Evolutionary conservation across 1,140 invertebrate species (phyloP), one percentile per base, ranked within the genome.

Genomic region (Himalopsyche phryganea): DNA sequence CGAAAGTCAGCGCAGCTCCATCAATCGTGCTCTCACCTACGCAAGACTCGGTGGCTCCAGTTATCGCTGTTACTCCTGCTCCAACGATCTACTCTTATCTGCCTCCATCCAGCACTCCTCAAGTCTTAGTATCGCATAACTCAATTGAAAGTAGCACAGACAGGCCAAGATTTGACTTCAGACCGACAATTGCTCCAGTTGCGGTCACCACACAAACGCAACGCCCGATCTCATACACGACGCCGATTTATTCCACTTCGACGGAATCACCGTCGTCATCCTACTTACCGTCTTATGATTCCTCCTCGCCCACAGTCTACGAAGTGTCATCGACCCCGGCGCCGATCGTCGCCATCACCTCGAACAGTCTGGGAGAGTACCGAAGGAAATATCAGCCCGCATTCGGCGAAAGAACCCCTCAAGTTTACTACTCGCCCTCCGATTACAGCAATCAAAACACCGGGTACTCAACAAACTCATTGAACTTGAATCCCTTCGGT

Each of bases 121-220:
- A 68, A 50, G 74, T 80, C 0, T 65, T 70, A 48, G 69, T 78
- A 0, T 76, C 76, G n/a, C 73, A 73, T 10, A 78, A 78, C 56
- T 76, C 74, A 1, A 70, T 77, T 5, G 75, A 76, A 50, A 67
- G 68, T 40, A 72, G 73, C 11, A 63, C 67, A 1, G 69, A 71
- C 3, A 68, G 36, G 19, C 65, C 65, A 11, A 19, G 50, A 28
- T 77, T 68, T 50, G 68, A 78, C 51, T 71, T 72, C 33, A 70
- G 68, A 58, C 74, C 76, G 5, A 76, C 76, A 2, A 70, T 75
- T 1, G 54, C 72, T 20, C 73, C 76, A 6, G 73, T 75, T 4
- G 73, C 73, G 35, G 66, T 67, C 4, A 65, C 13, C 28, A 40
- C 52, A 7, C 36, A 19, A 6, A 67, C 50, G 70, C 71, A 66